phyloP scores from a whole-genome alignment of 2,888 invertebrate genomes.

The Apoda limacodes region DNA sequence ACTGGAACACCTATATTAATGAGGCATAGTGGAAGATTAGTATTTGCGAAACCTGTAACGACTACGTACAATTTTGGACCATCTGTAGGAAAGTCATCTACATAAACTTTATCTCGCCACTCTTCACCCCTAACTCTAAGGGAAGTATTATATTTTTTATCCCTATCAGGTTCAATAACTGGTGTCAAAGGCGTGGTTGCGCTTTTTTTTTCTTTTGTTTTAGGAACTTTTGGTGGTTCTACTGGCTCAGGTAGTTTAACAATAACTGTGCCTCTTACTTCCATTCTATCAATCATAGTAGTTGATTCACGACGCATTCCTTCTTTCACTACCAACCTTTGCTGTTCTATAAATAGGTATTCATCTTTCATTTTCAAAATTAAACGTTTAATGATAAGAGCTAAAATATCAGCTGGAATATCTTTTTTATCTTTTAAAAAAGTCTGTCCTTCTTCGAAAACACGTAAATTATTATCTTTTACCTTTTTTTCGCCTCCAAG shows the following conservation, averaged over 20 bases:
- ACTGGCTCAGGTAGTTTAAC: conserved; percentile 25
- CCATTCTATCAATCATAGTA: conserved; percentile 42
- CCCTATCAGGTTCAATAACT: conserved; percentile 30
- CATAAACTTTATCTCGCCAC: conserved; percentile 63
- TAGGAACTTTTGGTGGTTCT: conserved; percentile 23
- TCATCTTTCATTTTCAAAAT: conserved; percentile 59
- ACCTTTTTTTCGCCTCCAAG: conserved; percentile 53
- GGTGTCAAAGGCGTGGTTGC: conserved; percentile 20
- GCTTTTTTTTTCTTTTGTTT: conserved; percentile 34
- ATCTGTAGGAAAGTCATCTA: conserved; percentile 63
- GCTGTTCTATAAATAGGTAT: conserved; percentile 46
- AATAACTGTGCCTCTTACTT: conserved; percentile 42
- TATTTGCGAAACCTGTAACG: conserved; percentile 60
- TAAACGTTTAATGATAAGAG: conserved; percentile 51
- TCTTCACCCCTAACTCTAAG: conserved; percentile 65
- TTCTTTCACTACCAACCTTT: conserved; percentile 43
- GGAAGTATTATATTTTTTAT: conserved; percentile 56
- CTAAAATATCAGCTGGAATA: conserved; percentile 48
- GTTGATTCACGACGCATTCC: conserved; percentile 46
- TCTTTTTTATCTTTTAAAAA: conserved; percentile 50
- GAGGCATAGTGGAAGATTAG: conserved; percentile 35
- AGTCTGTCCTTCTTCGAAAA: conserved; percentile 54
- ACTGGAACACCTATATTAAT: conserved; percentile 48
- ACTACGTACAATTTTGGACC: conserved; percentile 68
- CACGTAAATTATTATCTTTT: conserved; percentile 45